Percentiles rank a stretch among this genome's conserved stretches.
Evolutionary conservation across 2,113 vertebrate species (phyloP).

Genomic region (Petrocephalus zakoni): DNA sequence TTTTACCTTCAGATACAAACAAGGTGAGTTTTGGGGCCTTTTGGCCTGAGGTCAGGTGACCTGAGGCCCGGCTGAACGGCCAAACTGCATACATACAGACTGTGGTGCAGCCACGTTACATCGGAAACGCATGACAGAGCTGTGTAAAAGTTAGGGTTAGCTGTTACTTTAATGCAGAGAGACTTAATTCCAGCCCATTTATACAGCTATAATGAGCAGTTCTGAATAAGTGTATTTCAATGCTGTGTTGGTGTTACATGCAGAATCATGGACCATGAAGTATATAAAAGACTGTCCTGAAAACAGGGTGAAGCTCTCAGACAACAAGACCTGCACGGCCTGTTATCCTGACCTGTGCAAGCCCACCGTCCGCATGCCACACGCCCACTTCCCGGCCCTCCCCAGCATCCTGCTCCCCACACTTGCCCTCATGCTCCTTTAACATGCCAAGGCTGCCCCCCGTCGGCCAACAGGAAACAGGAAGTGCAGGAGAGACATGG

Average conservation of each 20-base stretch:
- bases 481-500: not conserved
- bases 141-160: not conserved
- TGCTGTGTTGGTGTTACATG: not conserved
- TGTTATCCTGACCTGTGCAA: constrained; percentile 64
- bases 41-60: not conserved
- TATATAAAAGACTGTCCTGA: constrained; percentile 60
- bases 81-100: too few species aligned
- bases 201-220: not conserved
- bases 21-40: constrained; percentile 43
- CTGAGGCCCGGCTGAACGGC: not conserved
- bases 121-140: not conserved
- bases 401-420: constrained; percentile 34
- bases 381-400: constrained; percentile 7
- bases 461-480: not conserved
- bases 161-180: not conserved
- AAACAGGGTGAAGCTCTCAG: not conserved
- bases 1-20: constrained; percentile 44
- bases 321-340: constrained; percentile 50
- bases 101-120: not conserved
- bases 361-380: constrained; percentile 15
- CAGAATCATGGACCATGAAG: constrained; percentile 45
- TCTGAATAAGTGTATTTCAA: not conserved
- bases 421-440: constrained; percentile 28
- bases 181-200: not conserved
- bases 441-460: constrained; percentile 13